Percentiles rank a stretch among this genome's conserved stretches.
Evolutionary conservation across 2,113 vertebrate genomes (phyloP).

Genomic region (Noctilio leporinus): DNA sequence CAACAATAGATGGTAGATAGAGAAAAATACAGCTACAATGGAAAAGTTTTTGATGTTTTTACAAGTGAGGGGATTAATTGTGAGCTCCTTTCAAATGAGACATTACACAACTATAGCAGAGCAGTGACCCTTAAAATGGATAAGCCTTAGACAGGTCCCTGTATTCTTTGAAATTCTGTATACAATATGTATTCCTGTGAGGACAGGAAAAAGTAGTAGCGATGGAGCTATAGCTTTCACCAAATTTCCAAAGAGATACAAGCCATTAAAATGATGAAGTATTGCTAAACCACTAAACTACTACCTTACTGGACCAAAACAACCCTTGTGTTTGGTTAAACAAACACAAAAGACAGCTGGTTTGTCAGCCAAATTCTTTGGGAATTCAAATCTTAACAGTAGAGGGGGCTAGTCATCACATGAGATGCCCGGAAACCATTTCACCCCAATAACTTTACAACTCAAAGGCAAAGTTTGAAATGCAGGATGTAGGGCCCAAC

Average conservation of each 20-base stretch:
- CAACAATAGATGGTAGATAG: background rate
- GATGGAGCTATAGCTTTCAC: background rate
- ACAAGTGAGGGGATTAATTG: background rate
- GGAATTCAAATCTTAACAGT: background rate
- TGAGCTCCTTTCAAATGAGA: background rate
- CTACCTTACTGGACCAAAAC: background rate
- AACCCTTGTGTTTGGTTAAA: background rate
- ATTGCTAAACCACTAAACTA: background rate
- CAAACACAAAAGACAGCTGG: background rate
- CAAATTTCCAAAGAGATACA: background rate
- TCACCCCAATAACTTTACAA: background rate
- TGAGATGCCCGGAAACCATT: background rate
- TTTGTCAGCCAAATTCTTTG: background rate
- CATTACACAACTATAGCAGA: background rate
- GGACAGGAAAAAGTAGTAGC: fast-evolving
- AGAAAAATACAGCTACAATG: background rate
- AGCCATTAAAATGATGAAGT: background rate
- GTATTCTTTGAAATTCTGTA: background rate
- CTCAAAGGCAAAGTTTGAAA: background rate
- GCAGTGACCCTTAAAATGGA: background rate
- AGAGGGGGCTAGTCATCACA: background rate
- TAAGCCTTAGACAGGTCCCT: background rate
- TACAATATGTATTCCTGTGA: background rate
- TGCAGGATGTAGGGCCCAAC: background rate
- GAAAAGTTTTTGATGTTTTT: background rate